Evolutionary conservation across 2,797 vertebrate genomes (phyloP).

Genomic region (Schizopygopsis malacanthus): DNA sequence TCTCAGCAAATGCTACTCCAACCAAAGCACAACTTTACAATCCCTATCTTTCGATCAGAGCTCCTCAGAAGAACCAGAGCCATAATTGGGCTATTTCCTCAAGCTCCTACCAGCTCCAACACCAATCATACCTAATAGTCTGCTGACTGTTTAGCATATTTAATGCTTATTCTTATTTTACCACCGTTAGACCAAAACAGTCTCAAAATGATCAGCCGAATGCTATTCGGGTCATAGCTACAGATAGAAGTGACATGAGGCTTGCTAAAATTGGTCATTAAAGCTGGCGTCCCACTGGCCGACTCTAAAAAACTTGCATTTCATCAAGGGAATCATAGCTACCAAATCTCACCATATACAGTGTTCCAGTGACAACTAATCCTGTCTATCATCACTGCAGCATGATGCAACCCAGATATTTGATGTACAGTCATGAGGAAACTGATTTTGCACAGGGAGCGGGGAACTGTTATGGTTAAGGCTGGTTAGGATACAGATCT

Average conservation of each 20-base stretch:
- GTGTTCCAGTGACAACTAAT: too few species aligned
- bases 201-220: neutral
- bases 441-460: neutral
- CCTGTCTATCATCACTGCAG: neutral
- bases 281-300: neutral
- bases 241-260: neutral
- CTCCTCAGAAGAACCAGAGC: neutral
- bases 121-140: neutral
- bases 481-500: neutral
- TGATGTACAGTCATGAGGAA: neutral
- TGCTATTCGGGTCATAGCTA: neutral
- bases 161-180: neutral
- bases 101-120: neutral
- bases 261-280: neutral
- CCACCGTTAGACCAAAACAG: neutral
- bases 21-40: constrained; percentile 23
- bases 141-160: neutral
- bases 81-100: neutral
- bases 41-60: neutral
- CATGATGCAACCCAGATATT: neutral
- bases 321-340: neutral
- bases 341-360: neutral
- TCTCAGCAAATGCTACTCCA: neutral
- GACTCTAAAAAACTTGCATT: neutral
- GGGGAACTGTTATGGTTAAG: too few species aligned